Base-by-base conservation (phyloP, 2,797 vertebrate genomes). In the Microtus californicus region DNA sequence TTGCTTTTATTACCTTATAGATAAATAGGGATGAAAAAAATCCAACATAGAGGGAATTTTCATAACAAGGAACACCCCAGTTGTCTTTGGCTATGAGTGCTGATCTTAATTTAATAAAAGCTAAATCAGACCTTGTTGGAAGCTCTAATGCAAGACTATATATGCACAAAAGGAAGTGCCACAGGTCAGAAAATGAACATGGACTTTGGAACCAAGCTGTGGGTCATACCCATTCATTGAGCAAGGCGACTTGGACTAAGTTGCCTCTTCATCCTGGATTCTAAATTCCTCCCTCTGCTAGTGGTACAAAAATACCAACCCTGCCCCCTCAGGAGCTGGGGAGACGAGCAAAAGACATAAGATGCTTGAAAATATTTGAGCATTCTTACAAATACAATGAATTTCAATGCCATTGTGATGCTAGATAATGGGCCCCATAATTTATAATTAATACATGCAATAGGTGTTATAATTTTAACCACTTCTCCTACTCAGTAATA, bases 1-100 rank as follows among this genome's bases (percentile, higher is more conserved):
- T 98, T 98, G 94, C 97, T 98, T 98, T 97, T 61, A 97, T 94
- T 97, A 95, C 76, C 85, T 94, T 94, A 94, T 93, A 97, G 96
- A 97, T 97, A 97, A 94, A 95, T 65, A 54, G 73, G 91, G n/a
- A 95, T 95, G 81, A 71, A 97, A 97, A 96, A 96, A 96, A 59
- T 95, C 69, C 97, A 97, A 83, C 17, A 71, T 48, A 89, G 63
- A 89, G 77, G 80, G 95, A 95, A 9, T 76, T 92, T 97, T 89
- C 91, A 48, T 95, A 96, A 89, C 96, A 95, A 95, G 97, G 86
- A 98, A 92, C 67, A 63, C 76, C 97, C 37, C 59, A 86, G 88
- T 95, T 98, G 95, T 96, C 96, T 95, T 94, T 97, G 97, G 93
- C 97, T 96, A 89, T 95, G 95, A 96, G 96, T 0, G 73, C 90